Evolutionary conservation across 2,797 vertebrate genomes (phyloP).

Genomic region (Pempheris klunzingeri): DNA sequence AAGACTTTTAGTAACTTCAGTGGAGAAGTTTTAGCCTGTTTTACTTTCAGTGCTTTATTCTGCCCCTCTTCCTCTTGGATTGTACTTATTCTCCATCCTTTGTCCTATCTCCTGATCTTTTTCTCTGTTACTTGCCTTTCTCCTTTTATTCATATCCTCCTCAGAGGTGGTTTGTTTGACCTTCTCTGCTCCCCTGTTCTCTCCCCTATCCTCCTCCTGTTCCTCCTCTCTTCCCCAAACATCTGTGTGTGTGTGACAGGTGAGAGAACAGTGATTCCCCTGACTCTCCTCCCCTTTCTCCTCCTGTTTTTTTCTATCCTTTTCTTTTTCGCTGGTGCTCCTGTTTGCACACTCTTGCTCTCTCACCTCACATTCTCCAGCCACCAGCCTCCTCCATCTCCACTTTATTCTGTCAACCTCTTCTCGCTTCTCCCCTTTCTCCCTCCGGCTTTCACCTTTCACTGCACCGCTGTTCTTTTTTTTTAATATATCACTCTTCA

Average conservation of each 20-base stretch:
- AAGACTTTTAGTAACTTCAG: slow-evolving; percentile 20
- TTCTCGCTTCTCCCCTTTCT: slow-evolving; percentile 28
- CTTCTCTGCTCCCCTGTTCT: slow-evolving; percentile 66
- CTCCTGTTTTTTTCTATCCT: slow-evolving; percentile 8
- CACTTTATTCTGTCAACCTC: slow-evolving; percentile 60
- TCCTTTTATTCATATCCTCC: slow-evolving; percentile 41
- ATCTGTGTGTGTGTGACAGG: slow-evolving; percentile 85
- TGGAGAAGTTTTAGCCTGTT: slow-evolving; percentile 3
- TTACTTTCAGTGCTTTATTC: slow-evolving; percentile 27
- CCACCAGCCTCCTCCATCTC: slow-evolving; percentile 32
- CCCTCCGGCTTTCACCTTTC: slow-evolving; percentile 65
- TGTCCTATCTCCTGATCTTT: slow-evolving; percentile 53
- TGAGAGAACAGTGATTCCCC: slow-evolving; percentile 73
- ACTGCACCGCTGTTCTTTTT: slow-evolving; percentile 51
- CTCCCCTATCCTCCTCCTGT: slow-evolving; percentile 60
- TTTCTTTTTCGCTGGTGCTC: slow-evolving; percentile 26
- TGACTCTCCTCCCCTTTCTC: slow-evolving; percentile 49
- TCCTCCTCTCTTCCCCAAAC: slow-evolving; percentile 76
- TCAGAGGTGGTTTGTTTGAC: slow-evolving; percentile 68
- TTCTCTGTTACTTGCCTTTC: slow-evolving; percentile 33
- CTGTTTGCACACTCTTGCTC: slow-evolving; percentile 27
- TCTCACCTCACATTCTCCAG: slow-evolving; percentile 35
- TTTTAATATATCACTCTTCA: slow-evolving; percentile 35
- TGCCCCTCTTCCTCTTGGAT: slow-evolving; percentile 14
- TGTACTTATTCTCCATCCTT: slow-evolving; percentile 30